Base-by-base conservation (phyloP, 2,113 vertebrate species). In the Montifringilla adamsi region DNA sequence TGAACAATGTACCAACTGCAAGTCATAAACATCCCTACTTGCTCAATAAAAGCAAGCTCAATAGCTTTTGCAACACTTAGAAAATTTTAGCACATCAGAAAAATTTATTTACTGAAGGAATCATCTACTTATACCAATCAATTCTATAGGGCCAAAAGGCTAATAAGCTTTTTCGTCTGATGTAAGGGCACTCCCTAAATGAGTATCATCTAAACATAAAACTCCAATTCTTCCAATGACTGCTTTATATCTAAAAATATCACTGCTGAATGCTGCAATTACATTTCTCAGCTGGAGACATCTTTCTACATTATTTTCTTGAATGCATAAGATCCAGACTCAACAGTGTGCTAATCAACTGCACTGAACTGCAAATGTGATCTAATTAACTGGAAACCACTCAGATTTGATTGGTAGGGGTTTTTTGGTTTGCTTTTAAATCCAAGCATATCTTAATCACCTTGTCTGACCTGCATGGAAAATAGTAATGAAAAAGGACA, bases 191-290 rank as follows among this genome's bases (percentile, higher is more conserved):
- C 7, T 74, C 59, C 72, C 27, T 50, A 27, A 43, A 83, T 30
- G 43, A 69, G 5, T 69, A 62, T 39, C 49, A 80, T 62, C 68
- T 90, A 87, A 90, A 90, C 81, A 63, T 7, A 35, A 72, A 95
- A 81, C 50, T 37, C 69, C 75, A 92, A 85, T 79, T 88, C 78
- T 95, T 94, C 79, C 76, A 88, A 64, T 53, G 67, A 89, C 90
- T 90, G 75, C 60, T 93, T 85, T 67, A 39, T 43, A 74, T 59
- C 95, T 96, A 97, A 96, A 97, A 97, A 96, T 96, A 96, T 37
- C 79, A 68, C 26, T 56, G 53, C 43, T 79, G 89, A 95, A 78
- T 80, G 90, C 93, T 88, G 93, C 95, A 96, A 94, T 95, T 94
- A 93, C 31, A 58, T 83, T 67, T 93, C 95, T 95, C 94, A 77